Conservation (phyloP, 2,888 invertebrate species). For the Tortrix viridana region DNA sequence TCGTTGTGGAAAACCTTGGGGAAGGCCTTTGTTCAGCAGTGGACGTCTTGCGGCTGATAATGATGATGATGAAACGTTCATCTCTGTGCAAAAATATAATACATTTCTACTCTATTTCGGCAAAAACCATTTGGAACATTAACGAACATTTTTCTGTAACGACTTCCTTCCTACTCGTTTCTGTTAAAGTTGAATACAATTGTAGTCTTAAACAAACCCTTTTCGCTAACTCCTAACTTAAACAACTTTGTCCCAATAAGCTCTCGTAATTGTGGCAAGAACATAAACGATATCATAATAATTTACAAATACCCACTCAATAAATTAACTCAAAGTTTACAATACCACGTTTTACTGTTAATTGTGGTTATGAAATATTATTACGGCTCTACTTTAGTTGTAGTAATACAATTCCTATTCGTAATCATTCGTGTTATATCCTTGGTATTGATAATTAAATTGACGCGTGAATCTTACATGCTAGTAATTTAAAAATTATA, state of each 20-base stretch:
- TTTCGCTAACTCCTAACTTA: not conserved
- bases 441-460: not conserved
- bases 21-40: too few species aligned
- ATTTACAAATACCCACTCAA: constrained; percentile 5
- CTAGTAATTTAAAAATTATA: too few species aligned
- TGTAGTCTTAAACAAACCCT: not conserved
- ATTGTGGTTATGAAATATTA: constrained; percentile 3
- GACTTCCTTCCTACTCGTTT: too few species aligned
- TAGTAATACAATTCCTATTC: not conserved
- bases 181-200: too few species aligned
- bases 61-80: too few species aligned
- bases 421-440: too few species aligned
- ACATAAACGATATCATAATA: constrained; percentile 2
- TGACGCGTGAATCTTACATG: not conserved
- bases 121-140: too few species aligned
- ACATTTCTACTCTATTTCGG: too few species aligned
- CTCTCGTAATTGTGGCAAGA: not conserved
- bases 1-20: too few species aligned
- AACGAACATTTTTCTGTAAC: too few species aligned
- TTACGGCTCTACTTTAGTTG: not conserved
- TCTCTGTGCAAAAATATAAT: too few species aligned
- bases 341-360: constrained; percentile 4
- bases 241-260: constrained; percentile 1
- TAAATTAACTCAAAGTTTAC: constrained; percentile 7
- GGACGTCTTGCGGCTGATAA: too few species aligned